A percentile compares a stretch with the other conserved stretches of the same genome.
Conservation (phyloP, 2,113 vertebrate species). For the Gambusia affinis region DNA sequence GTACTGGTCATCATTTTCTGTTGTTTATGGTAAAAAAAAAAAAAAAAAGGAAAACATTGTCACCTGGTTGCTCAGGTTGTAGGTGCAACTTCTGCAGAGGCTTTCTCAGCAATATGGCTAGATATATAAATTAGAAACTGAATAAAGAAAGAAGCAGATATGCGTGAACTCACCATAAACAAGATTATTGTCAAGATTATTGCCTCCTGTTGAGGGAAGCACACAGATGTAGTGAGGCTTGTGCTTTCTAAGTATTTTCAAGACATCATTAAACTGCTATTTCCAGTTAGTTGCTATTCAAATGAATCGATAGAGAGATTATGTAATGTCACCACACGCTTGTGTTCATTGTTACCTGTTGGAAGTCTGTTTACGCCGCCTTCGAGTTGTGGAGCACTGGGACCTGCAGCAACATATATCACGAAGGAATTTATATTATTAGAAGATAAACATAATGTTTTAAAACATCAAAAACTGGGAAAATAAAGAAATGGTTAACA, state of each 20-base stretch:
- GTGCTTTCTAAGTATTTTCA: not conserved
- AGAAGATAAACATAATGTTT: not conserved
- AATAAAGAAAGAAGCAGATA: not conserved
- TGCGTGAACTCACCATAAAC: conserved; percentile 66
- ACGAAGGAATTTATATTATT: not conserved
- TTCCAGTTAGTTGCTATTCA: not conserved
- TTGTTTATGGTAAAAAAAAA: conserved; percentile 6
- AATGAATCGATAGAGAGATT: not conserved
- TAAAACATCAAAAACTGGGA: not conserved
- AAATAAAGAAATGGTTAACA: too few species aligned
- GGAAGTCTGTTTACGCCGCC: not conserved
- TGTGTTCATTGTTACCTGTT: conserved; percentile 18
- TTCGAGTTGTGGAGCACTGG: conserved; percentile 5
- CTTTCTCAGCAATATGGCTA: not conserved
- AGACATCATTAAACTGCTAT: not conserved
- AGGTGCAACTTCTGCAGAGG: not conserved
- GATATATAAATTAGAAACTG: not conserved
- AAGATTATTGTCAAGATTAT: not conserved
- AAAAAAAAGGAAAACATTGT: not conserved
- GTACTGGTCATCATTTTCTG: conserved; percentile 69
- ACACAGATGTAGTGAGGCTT: not conserved
- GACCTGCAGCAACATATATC: conserved; percentile 10
- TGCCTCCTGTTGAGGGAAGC: conserved; percentile 28
- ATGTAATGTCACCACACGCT: not conserved
- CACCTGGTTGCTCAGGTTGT: not conserved